phyloP scores from a whole-genome alignment of 92 coral and sea anemone species.

The Scolanthus callimorphus region DNA sequence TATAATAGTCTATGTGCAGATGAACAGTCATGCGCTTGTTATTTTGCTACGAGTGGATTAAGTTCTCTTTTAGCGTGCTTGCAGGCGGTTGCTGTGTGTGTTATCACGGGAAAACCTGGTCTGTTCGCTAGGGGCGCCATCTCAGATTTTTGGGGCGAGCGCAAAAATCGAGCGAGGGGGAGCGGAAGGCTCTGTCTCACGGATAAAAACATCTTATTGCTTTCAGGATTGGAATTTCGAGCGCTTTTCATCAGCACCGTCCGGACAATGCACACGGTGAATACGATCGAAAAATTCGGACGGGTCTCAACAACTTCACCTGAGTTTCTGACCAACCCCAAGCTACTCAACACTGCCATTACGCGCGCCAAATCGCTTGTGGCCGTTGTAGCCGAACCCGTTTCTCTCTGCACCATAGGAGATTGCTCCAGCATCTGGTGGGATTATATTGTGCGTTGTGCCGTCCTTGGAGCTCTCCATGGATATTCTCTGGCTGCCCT shows the following conservation, averaged over 20 bases:
- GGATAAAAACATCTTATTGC: too few relatives aligned
- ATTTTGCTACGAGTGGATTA: too few relatives aligned
- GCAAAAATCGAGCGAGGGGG: too few relatives aligned
- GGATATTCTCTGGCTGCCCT: constrained; percentile 57
- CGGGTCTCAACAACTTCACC: too few relatives aligned
- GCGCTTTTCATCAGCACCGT: constrained; percentile 92
- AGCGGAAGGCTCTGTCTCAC: too few relatives aligned
- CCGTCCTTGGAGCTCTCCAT: constrained; percentile 34
- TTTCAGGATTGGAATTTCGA: constrained; percentile 76
- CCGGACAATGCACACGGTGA: constrained; percentile 66
- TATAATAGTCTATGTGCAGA: too few relatives aligned
- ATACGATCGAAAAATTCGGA: constrained; percentile 23
- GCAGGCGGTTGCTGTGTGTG: too few relatives aligned
- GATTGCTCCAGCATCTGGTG: constrained; percentile 70
- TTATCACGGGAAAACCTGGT: too few relatives aligned
- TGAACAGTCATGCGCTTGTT: too few relatives aligned
- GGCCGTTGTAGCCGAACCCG: constrained; percentile 94
- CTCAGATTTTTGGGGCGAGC: too few relatives aligned
- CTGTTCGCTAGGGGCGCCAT: too few relatives aligned
- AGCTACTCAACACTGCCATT: constrained; percentile 82
- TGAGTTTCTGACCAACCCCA: constrained; percentile 82
- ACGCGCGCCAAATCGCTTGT: constrained; percentile 90
- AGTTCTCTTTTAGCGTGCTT: too few relatives aligned
- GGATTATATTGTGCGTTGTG: constrained; percentile 72
- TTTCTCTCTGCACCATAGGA: constrained; percentile 86